These are phyloP conservation scores for Disparrhopalites patrizii DNA, from an alignment of 2,888 invertebrate species.

Conservation along the genomic window DNA sequence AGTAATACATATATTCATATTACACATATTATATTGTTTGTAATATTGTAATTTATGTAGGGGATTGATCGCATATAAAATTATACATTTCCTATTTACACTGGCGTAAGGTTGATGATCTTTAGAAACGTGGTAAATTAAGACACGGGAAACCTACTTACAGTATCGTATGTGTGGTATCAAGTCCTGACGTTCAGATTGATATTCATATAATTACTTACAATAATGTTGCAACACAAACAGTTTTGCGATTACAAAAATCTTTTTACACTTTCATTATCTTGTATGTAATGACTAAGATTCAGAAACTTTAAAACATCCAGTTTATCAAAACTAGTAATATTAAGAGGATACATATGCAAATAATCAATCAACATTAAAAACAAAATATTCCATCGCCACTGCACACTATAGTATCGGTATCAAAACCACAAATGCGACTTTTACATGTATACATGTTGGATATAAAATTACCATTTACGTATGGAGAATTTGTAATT, in stretches of 20 bases:
- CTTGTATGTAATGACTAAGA: too few species aligned
- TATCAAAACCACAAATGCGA: too few species aligned
- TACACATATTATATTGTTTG: conserved; percentile 24
- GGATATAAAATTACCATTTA: background rate
- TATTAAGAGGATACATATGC: too few species aligned
- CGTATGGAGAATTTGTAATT: conserved; percentile 10
- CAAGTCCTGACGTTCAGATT: conserved; percentile 3
- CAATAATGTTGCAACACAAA: background rate
- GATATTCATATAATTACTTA: background rate
- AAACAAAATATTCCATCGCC: too few species aligned
- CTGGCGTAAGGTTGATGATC: background rate
- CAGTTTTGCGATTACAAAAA: too few species aligned
- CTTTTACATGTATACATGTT: background rate
- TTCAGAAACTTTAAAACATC: too few species aligned
- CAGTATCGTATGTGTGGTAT: background rate
- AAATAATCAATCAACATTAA: too few species aligned
- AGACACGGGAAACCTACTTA: conserved; percentile 13
- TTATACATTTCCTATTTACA: conserved; percentile 25
- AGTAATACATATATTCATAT: conserved; percentile 4
- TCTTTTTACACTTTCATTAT: too few species aligned
- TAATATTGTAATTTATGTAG: too few species aligned
- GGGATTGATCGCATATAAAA: conserved; percentile 21
- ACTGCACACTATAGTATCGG: too few species aligned
- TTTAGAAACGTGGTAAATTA: background rate
- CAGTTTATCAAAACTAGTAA: too few species aligned